Conservation (phyloP, 2,888 invertebrate species). For the Melikaiella ostensackeni region DNA sequence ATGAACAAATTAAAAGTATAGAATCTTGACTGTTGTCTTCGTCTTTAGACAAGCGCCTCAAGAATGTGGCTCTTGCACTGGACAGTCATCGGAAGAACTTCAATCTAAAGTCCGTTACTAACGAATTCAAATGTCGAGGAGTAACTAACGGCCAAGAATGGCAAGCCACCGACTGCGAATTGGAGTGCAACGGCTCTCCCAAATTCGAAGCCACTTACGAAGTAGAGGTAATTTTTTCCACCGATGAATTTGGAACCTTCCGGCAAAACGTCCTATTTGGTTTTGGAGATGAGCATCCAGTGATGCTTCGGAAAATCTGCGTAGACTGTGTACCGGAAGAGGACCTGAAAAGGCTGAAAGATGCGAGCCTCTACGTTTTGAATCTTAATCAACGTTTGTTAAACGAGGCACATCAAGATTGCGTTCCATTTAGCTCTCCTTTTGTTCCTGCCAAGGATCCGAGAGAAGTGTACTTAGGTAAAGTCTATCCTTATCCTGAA, state of each 20-base stretch:
- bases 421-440: conserved; percentile 80
- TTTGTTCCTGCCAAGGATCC: conserved; percentile 79
- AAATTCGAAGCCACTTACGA: conserved; percentile 52
- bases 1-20: background rate
- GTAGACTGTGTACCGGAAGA: conserved; percentile 87
- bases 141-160: conserved; percentile 61
- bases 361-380: conserved; percentile 82
- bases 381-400: conserved; percentile 82
- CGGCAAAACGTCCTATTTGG: conserved; percentile 88
- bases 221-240: conserved; percentile 48
- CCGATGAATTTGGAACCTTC: conserved; percentile 83
- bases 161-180: conserved; percentile 49
- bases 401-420: conserved; percentile 76
- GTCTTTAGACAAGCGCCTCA: conserved; percentile 60
- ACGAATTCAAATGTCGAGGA: conserved; percentile 50
- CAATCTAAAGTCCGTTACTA: conserved; percentile 58
- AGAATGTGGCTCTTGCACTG: conserved; percentile 61
- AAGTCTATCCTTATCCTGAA: conserved; percentile 83
- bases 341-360: conserved; percentile 82
- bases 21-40: conserved; percentile 11
- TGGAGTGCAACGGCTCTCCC: background rate
- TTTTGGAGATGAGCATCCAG: conserved; percentile 82
- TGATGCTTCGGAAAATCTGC: conserved; percentile 83
- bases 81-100: conserved; percentile 65
- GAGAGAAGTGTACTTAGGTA: conserved; percentile 78